phyloP scores from a whole-genome alignment of 1,140 invertebrate species.

The Globodera rostochiensis region DNA sequence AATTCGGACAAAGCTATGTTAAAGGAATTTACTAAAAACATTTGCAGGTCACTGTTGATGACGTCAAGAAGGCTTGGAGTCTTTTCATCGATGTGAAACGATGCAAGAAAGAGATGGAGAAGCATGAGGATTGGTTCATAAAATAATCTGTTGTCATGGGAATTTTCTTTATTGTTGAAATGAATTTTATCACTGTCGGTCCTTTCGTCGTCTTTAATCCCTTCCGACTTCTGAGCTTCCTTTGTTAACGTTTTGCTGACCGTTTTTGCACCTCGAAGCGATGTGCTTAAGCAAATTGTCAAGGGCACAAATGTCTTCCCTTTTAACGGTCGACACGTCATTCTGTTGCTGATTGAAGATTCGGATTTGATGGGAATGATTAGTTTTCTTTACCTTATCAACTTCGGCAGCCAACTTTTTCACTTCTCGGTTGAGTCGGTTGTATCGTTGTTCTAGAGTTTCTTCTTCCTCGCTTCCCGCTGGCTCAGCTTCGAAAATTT shows the following conservation, averaged over 20 bases:
- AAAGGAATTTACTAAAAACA: background rate
- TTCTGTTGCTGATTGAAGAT: slow-evolving; percentile 1
- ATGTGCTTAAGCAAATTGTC: background rate
- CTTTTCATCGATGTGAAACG: slow-evolving; percentile 90
- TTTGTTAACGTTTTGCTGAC: background rate
- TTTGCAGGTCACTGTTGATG: slow-evolving; percentile 71
- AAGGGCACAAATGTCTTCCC: background rate
- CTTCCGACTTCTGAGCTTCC: background rate
- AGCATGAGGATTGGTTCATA: slow-evolving; percentile 72
- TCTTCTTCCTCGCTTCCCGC: slow-evolving; percentile 27
- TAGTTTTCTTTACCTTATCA: slow-evolving; percentile 10
- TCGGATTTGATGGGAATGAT: no score
- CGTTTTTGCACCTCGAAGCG: slow-evolving; percentile 12
- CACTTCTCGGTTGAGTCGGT: slow-evolving; percentile 32
- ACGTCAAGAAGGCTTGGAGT: slow-evolving; percentile 90
- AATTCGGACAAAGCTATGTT: slow-evolving; percentile 50
- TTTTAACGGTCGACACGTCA: background rate
- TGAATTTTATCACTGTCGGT: background rate
- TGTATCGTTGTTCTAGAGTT: slow-evolving; percentile 42
- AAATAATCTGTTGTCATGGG: slow-evolving; percentile 16
- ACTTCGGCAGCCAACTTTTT: slow-evolving; percentile 34
- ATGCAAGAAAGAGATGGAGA: slow-evolving; percentile 87
- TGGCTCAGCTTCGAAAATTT: slow-evolving; percentile 26
- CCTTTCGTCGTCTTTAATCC: background rate
- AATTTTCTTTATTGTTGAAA: slow-evolving; percentile 24